A percentile compares a stretch with the other conserved stretches of the same genome.
phyloP scores from a whole-genome alignment of 2,888 invertebrate species.

The Blastobasis adustella region DNA sequence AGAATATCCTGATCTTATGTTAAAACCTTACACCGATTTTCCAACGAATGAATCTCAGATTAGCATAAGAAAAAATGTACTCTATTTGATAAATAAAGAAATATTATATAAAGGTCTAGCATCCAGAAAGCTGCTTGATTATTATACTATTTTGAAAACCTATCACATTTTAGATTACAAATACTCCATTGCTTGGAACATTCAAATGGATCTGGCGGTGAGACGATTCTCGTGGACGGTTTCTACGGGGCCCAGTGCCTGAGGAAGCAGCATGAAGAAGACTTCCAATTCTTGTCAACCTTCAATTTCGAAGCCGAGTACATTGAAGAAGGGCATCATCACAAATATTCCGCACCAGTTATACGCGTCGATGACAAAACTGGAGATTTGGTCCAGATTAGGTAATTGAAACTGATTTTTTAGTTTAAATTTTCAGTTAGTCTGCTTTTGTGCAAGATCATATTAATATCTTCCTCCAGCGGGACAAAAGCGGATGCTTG shows the following conservation, averaged over 20 bases:
- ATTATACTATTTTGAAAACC: neutral
- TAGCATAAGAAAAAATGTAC: too few species aligned
- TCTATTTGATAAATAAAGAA: too few species aligned
- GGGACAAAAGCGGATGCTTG: too few species aligned
- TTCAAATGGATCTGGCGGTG: slow-evolving; percentile 78
- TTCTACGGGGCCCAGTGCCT: slow-evolving; percentile 78
- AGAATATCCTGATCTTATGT: too few species aligned
- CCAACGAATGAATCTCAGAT: too few species aligned
- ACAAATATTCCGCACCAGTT: slow-evolving; percentile 73
- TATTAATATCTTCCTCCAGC: too few species aligned
- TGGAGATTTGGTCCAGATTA: slow-evolving; percentile 75
- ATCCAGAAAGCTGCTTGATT: neutral
- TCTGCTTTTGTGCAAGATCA: too few species aligned
- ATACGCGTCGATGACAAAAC: slow-evolving; percentile 72
- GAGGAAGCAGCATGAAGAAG: slow-evolving; percentile 62
- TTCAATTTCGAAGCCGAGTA: slow-evolving; percentile 78
- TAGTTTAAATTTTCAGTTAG: too few species aligned
- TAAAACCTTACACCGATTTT: too few species aligned
- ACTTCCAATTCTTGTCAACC: slow-evolving; percentile 74
- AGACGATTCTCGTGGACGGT: slow-evolving; percentile 84
- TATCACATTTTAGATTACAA: slow-evolving; percentile 44
- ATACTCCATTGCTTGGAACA: slow-evolving; percentile 61
- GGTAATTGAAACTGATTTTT: slow-evolving; percentile 37
- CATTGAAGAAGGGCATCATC: slow-evolving; percentile 76
- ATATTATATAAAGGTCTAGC: too few species aligned